phyloP scores from a whole-genome alignment of 2,797 vertebrate species.

The Enteromius afrohamiltoni region DNA sequence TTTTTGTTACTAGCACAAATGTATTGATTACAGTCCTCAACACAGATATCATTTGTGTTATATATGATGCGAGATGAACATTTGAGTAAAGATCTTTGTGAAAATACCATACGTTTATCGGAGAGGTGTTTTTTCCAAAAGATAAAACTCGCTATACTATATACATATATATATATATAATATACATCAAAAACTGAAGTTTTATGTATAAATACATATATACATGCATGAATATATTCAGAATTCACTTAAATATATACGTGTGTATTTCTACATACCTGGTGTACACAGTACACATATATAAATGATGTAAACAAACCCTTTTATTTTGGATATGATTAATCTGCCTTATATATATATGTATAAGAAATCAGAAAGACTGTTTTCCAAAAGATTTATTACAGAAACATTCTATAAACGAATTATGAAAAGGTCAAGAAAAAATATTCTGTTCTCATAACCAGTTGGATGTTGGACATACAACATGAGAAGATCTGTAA shows the following conservation, averaged over 20 bases:
- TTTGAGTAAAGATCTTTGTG: conserved; percentile 26
- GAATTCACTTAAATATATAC: too few relatives aligned
- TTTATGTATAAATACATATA: too few relatives aligned
- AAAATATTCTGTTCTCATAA: neutral
- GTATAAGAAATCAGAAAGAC: neutral
- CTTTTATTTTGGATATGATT: too few relatives aligned
- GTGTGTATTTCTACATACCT: too few relatives aligned
- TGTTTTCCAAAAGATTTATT: conserved; percentile 37
- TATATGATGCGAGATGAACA: neutral
- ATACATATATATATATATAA: neutral
- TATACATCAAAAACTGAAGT: too few relatives aligned
- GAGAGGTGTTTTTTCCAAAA: neutral
- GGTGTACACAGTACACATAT: too few relatives aligned
- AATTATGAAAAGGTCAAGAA: conserved; percentile 13
- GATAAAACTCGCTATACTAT: neutral
- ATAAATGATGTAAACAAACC: too few relatives aligned
- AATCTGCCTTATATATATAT: too few relatives aligned
- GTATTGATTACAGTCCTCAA: neutral
- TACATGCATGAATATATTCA: too few relatives aligned
- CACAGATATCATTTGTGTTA: conserved; percentile 2
- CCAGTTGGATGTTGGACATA: neutral
- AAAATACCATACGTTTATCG: neutral
- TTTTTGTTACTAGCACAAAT: conserved; percentile 21
- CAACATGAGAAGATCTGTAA: neutral
- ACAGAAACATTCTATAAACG: conserved; percentile 35